Conservation (phyloP, 2,888 invertebrate genomes). For the Crematogaster levior region DNA sequence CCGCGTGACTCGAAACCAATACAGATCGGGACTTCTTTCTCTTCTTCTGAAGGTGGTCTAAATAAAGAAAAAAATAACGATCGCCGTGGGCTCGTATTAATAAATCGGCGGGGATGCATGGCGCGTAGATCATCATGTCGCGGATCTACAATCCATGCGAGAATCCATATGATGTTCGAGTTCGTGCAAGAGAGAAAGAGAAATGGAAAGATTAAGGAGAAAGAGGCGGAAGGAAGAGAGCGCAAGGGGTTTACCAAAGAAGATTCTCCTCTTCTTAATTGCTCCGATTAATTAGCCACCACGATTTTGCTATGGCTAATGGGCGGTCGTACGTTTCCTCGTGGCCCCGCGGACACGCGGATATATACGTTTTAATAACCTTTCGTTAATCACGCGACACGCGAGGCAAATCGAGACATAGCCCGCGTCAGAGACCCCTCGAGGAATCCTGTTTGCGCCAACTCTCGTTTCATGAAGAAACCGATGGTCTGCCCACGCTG, state of each 20-base stretch:
- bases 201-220: conserved; percentile 18
- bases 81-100: conserved; percentile 75
- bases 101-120: conserved; percentile 76
- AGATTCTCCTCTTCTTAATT: conserved; percentile 78
- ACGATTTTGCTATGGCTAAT: conserved; percentile 80
- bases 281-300: conserved; percentile 84
- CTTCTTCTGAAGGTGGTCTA: conserved; percentile 54
- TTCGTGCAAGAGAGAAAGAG: conserved; percentile 26
- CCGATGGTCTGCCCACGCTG: conserved; percentile 21
- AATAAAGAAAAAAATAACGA: conserved; percentile 64
- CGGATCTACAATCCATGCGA: conserved; percentile 70
- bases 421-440: conserved; percentile 6
- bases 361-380: conserved; percentile 77
- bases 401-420: conserved; percentile 69
- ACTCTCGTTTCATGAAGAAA: conserved; percentile 41
- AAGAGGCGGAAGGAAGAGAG: conserved; percentile 33
- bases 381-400: conserved; percentile 76
- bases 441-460: conserved; percentile 43
- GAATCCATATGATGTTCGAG: conserved; percentile 61
- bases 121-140: conserved; percentile 81
- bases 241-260: conserved; percentile 30
- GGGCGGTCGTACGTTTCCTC: conserved; percentile 80
- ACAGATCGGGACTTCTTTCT: conserved; percentile 46
- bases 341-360: conserved; percentile 68
- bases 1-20: conserved; percentile 47